A percentile compares a stretch with the other conserved stretches of the same genome.
These are phyloP conservation scores for Crocuta crocuta DNA, from an alignment of 2,113 vertebrate genomes.

Conservation along the genomic window DNA sequence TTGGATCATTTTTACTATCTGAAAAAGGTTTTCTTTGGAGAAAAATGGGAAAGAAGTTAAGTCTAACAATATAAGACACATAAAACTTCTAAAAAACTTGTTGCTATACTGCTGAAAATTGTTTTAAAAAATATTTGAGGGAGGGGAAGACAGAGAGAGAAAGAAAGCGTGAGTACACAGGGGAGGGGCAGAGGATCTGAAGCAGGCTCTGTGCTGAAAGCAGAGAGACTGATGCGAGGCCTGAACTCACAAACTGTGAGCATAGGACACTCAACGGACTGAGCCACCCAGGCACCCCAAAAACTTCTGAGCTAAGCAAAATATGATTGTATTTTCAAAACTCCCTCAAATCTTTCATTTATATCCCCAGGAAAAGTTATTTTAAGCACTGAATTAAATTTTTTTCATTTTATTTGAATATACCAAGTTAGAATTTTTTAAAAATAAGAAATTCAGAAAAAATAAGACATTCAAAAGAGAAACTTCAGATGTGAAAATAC, in stretches of 20 bases:
- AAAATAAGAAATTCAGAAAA: background rate
- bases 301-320: constrained; percentile 48
- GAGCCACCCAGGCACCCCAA: background rate
- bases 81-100: constrained; percentile 37
- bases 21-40: background rate
- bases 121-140: no score
- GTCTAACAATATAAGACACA: constrained; percentile 2
- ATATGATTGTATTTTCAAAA: background rate
- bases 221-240: no score
- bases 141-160: no score
- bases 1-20: background rate
- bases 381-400: background rate
- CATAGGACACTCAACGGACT: no score
- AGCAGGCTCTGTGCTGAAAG: no score
- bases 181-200: no score
- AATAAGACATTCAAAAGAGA: background rate
- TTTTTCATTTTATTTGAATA: background rate
- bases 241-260: no score
- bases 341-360: background rate
- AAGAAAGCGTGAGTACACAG: no score
- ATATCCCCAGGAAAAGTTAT: background rate
- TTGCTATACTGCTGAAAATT: background rate
- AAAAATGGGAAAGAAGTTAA: background rate
- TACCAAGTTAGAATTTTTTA: background rate
- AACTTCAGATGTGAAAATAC: background rate